A percentile compares a stretch with the other conserved stretches of the same genome.
phyloP scores from a whole-genome alignment of 1,140 invertebrate genomes.

The Sinella curviseta region DNA sequence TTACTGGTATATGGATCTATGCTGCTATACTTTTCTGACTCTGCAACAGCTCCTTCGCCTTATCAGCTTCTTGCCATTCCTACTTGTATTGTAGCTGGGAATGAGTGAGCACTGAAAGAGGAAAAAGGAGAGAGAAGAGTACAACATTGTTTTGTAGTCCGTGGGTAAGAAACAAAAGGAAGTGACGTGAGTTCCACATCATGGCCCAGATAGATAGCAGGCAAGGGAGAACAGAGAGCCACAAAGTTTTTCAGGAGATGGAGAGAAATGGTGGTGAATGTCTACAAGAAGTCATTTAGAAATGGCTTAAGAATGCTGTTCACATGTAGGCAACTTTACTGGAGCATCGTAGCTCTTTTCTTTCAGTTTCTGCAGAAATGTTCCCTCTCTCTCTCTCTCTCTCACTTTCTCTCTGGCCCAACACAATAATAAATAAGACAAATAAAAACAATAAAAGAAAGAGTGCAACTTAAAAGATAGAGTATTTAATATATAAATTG shows the following conservation, averaged over 20 bases:
- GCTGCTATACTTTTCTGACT: too few relatives aligned
- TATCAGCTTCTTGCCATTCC: neutral
- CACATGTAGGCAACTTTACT: too few relatives aligned
- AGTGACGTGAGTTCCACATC: neutral
- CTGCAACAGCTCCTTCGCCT: neutral
- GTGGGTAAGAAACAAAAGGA: neutral
- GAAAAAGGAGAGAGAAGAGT: neutral
- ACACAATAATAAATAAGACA: neutral
- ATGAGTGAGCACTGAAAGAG: neutral
- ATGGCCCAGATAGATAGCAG: neutral
- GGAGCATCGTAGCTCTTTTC: too few relatives aligned
- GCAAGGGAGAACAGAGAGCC: neutral
- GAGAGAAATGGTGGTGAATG: too few relatives aligned
- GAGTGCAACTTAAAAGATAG: too few relatives aligned
- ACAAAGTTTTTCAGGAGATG: too few relatives aligned
- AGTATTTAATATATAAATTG: neutral
- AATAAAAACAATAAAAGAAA: neutral
- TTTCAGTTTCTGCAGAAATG: too few relatives aligned
- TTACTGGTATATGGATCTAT: neutral
- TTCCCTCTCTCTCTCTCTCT: too few relatives aligned
- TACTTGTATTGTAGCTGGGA: neutral
- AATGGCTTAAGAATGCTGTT: too few relatives aligned
- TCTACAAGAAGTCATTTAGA: neutral
- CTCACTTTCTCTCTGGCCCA: too few relatives aligned
- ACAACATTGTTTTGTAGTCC: neutral